phyloP scores from a whole-genome alignment of 2,113 vertebrate species.

The Dromiciops gliroides region DNA sequence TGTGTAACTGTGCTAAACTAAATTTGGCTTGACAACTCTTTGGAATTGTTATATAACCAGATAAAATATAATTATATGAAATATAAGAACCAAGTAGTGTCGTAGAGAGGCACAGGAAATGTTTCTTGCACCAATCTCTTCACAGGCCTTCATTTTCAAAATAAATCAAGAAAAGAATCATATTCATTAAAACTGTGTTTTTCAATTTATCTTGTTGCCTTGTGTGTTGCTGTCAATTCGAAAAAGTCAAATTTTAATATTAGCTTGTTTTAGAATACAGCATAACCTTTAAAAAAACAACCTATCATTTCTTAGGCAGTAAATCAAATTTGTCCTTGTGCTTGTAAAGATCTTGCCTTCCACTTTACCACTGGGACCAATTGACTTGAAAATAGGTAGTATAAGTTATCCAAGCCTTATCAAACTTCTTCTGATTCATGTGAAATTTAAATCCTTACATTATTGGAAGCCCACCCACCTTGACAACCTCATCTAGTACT shows the following conservation, averaged over 20 bases:
- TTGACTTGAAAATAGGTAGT: background rate
- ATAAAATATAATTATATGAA: constrained; percentile 70
- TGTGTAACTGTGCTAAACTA: constrained; percentile 80
- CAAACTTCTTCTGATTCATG: background rate
- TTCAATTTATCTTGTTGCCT: background rate
- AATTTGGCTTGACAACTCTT: constrained; percentile 71
- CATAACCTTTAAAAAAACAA: constrained; percentile 32
- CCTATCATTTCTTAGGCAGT: constrained; percentile 47
- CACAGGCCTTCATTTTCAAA: background rate
- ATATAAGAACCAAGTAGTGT: constrained; percentile 30
- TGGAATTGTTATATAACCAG: constrained; percentile 66
- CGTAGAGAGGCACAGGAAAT: background rate
- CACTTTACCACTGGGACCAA: background rate
- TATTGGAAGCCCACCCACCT: background rate
- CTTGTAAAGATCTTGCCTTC: background rate
- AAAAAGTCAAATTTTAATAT: constrained; percentile 1
- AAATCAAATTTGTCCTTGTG: constrained; percentile 49
- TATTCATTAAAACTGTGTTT: constrained; percentile 29
- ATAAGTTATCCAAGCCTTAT: background rate
- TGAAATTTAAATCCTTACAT: background rate
- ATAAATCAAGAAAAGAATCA: constrained; percentile 15
- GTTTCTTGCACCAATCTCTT: background rate
- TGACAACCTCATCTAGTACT: background rate
- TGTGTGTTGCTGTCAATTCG: constrained; percentile 12
- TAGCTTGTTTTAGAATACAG: constrained; percentile 48